Evolutionary conservation across 1,140 invertebrate species (phyloP).

Genomic region (Diorhabda carinulata): DNA sequence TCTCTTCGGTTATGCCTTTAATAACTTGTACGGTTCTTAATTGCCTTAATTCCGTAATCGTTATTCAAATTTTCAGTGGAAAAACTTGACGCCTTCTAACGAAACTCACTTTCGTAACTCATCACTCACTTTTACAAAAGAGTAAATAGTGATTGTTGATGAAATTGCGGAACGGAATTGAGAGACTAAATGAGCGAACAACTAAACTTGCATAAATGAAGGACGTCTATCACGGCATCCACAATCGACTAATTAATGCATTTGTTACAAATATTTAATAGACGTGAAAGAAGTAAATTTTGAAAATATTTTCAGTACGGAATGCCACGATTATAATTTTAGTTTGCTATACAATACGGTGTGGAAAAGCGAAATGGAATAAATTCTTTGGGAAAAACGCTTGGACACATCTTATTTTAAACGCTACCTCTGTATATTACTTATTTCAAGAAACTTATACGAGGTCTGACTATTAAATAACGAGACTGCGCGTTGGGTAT

Average conservation of each 20-base stretch:
- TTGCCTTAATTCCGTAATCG: constrained; percentile 33
- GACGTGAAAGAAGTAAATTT: too few species aligned
- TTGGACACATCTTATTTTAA: too few species aligned
- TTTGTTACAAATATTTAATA: too few species aligned
- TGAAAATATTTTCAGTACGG: too few species aligned
- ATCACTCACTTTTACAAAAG: constrained; percentile 5
- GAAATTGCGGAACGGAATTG: constrained; percentile 6
- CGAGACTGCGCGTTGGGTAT: too few species aligned
- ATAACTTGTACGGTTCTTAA: constrained; percentile 27
- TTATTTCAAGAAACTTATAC: too few species aligned
- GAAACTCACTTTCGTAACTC: constrained; percentile 7
- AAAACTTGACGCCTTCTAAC: constrained; percentile 22
- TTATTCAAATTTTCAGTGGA: constrained; percentile 25
- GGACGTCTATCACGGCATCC: background rate
- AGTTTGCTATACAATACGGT: too few species aligned
- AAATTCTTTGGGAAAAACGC: too few species aligned
- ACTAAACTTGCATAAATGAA: background rate
- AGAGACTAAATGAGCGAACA: background rate
- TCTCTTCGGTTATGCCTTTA: constrained; percentile 37
- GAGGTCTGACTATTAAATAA: too few species aligned
- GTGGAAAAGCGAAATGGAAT: too few species aligned
- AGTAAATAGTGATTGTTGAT: constrained; percentile 16
- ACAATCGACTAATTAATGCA: background rate
- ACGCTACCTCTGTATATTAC: too few species aligned
- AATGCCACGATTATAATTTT: too few species aligned